Percentiles rank a stretch among this genome's conserved stretches.
These are phyloP conservation scores for Heliconius hortense DNA, from an alignment of 2,888 invertebrate genomes.

Conservation along the genomic window DNA sequence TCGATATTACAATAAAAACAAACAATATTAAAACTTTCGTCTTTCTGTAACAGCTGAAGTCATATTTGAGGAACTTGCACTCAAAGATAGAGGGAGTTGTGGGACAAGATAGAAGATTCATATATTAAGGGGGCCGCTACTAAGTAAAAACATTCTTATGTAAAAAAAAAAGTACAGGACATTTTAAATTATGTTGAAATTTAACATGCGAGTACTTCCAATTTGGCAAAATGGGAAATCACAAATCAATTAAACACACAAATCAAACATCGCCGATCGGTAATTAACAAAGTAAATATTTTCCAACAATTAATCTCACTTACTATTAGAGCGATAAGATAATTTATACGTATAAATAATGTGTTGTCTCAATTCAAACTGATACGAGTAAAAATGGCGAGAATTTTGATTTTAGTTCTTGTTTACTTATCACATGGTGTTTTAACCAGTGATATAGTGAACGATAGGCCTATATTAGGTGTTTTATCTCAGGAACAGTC, in stretches of 20 bases:
- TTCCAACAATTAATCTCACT: not conserved
- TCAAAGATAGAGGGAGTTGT: no score
- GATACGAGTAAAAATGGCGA: constrained; percentile 55
- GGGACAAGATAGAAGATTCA: no score
- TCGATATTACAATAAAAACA: no score
- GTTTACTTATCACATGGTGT: constrained; percentile 59
- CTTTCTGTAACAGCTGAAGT: no score
- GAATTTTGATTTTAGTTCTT: constrained; percentile 53
- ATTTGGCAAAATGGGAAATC: not conserved
- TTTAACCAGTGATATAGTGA: constrained; percentile 47
- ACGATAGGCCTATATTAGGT: constrained; percentile 85
- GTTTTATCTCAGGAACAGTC: constrained; percentile 87
- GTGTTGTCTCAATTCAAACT: not conserved
- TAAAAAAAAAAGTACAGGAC: not conserved
- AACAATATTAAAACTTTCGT: no score
- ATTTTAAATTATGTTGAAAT: not conserved
- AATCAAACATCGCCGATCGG: not conserved
- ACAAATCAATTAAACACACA: not conserved
- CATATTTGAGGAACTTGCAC: no score
- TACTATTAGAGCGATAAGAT: constrained; percentile 4
- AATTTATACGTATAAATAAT: not conserved
- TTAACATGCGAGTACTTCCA: not conserved
- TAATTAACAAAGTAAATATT: not conserved
- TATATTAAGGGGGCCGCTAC: no score
- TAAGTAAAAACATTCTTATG: not conserved